phyloP scores from a whole-genome alignment of 2,113 vertebrate species.

The Podiceps cristatus region DNA sequence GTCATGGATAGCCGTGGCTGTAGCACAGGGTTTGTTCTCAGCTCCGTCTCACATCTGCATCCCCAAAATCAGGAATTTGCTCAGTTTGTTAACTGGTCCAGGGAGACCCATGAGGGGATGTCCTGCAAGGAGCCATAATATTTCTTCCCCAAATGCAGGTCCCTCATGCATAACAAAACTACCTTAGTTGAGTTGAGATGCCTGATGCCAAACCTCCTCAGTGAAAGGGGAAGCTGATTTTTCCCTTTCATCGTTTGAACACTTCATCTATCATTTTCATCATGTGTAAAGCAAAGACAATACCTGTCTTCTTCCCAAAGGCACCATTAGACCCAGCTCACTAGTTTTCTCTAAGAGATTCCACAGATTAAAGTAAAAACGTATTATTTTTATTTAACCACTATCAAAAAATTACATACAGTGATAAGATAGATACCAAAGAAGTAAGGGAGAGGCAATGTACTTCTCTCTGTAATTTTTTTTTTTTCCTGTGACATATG shows the following conservation, averaged over 20 bases:
- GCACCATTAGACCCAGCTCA: background rate
- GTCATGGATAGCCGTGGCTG: background rate
- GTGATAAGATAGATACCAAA: background rate
- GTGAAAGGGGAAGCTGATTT: background rate
- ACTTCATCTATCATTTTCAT: background rate
- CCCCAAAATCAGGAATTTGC: background rate
- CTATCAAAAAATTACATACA: background rate
- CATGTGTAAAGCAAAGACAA: background rate
- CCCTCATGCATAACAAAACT: background rate
- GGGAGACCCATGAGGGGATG: background rate
- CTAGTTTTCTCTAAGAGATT: background rate
- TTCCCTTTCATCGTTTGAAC: background rate
- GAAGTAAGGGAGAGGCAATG: background rate
- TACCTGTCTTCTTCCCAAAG: background rate
- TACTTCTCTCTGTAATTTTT: background rate
- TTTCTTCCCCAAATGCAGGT: background rate
- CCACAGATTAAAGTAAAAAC: background rate
- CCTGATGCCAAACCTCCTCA: background rate
- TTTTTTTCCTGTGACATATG: background rate
- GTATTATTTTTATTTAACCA: background rate
- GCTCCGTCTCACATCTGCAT: accelerated
- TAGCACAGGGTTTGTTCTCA: background rate
- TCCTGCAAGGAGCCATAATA: background rate
- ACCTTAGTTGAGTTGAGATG: background rate
- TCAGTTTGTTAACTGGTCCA: background rate